Evolutionary conservation across 2,888 invertebrate species (phyloP).

Genomic region (Acronicta leporina): DNA sequence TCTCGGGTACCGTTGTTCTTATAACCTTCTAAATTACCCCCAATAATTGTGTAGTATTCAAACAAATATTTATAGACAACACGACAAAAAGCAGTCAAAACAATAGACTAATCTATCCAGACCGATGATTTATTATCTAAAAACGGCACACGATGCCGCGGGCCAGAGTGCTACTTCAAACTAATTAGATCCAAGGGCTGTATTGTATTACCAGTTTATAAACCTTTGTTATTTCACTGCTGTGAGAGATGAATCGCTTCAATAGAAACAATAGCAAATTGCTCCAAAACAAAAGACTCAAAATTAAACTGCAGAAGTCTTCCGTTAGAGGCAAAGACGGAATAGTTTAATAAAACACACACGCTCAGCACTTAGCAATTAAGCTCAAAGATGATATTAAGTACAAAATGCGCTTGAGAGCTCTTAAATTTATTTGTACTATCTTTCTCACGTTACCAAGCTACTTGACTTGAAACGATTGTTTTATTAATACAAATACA

Average conservation of each 20-base stretch:
- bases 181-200: constrained; percentile 50
- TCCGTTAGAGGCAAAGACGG: constrained; percentile 45
- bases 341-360: constrained; percentile 60
- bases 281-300: constrained; percentile 54
- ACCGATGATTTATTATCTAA: constrained; percentile 19
- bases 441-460: constrained; percentile 27
- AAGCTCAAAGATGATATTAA: constrained; percentile 51
- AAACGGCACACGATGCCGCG: constrained; percentile 26
- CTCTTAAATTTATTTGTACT: constrained; percentile 48
- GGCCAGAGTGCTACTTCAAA: constrained; percentile 34
- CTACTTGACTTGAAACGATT: constrained; percentile 15
- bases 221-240: constrained; percentile 47
- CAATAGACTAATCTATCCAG: constrained; percentile 1
- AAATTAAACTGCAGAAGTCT: constrained; percentile 54
- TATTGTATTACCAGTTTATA: constrained; percentile 55
- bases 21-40: background rate
- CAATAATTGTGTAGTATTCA: background rate
- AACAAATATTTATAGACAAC: background rate
- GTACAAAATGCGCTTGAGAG: constrained; percentile 39
- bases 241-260: constrained; percentile 39
- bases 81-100: background rate
- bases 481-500: constrained; percentile 18
- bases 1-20: no score
- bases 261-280: constrained; percentile 58
- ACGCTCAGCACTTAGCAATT: constrained; percentile 42